Conservation (phyloP, 2,888 invertebrate genomes). For the Plagodis dolabraria region DNA sequence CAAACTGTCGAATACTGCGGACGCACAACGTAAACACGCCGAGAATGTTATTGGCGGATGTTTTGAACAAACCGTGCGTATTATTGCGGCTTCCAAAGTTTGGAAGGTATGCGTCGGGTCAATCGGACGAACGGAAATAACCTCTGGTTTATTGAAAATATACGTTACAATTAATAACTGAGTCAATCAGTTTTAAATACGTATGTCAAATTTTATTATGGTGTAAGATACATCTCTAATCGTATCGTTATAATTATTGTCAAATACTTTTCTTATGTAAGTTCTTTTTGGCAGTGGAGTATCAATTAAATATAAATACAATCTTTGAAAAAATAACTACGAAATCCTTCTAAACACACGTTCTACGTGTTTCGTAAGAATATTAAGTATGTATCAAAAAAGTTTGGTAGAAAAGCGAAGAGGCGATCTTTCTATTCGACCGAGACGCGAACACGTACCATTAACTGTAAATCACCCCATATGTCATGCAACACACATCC, state of each 20-base stretch:
- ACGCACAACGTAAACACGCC: constrained; percentile 2
- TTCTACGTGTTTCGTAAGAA: too few relatives aligned
- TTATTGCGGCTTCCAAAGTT: constrained; percentile 33
- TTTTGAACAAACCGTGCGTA: constrained; percentile 43
- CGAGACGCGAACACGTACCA: constrained; percentile 4
- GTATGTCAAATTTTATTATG: too few relatives aligned
- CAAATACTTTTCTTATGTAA: too few relatives aligned
- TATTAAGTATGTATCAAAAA: too few relatives aligned
- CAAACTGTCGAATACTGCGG: constrained; percentile 15
- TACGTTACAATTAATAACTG: too few relatives aligned
- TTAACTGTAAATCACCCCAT: constrained; percentile 21
- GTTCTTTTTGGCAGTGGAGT: too few relatives aligned
- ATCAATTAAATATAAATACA: too few relatives aligned
- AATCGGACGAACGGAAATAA: constrained; percentile 30
- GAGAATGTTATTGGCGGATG: constrained; percentile 34
- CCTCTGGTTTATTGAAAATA: neutral
- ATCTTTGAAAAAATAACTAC: too few relatives aligned
- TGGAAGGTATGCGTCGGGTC: constrained; percentile 24
- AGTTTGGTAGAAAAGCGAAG: neutral
- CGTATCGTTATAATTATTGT: too few relatives aligned
- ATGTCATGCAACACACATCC: constrained; percentile 67
- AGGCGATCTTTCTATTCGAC: constrained; percentile 6
- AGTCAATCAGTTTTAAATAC: neutral
- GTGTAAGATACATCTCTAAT: too few relatives aligned
- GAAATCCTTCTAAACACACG: too few relatives aligned